Evolutionary conservation across 2,113 vertebrate genomes (phyloP), one percentile per base, ranked within the genome.

Genomic region (Spea multiplicata): DNA sequence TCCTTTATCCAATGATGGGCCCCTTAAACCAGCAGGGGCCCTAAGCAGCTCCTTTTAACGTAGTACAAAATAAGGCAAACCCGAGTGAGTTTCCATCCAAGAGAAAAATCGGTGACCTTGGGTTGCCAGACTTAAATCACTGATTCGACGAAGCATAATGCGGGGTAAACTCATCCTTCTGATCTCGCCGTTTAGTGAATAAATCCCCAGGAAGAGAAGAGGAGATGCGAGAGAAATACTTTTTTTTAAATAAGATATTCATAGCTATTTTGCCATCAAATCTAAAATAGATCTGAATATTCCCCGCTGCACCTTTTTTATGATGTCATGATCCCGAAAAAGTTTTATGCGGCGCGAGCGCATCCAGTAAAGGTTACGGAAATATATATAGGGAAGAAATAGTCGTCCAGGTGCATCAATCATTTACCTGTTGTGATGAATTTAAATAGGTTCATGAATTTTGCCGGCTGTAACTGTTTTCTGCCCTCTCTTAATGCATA

Each of bases 361-460:
- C 1, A 14, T 45, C 44, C 4, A 46, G 4, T 69, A 30, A 16
- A 44, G 14, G 59, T 64, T 64, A 45, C 71, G 49, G 52, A 64
- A 70, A 71, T 78, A n/a, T 69, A 16, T 5, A 44, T 30, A 30
- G 71, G 1, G 0, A 47, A 47, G 44, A 10, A 66, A 17, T 8
- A n/a, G 30, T 68, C 45, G n/a, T 30, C 76, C 76, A 67, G 55
- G 9, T 46, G 4, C 8, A 72, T 52, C 52, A 57, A 66, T 73
- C 61, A 73, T 44, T 73, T 64, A 80, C 77, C 76, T 71, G 68
- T 78, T 71, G 57, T 64, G 68, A 57, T 78, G 76, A 70, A 78
- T 78, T 65, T 78, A 72, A 78, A 78, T 78, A 44, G 49, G 59
- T 78, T 78, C 69, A 78, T 72, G 69, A 72, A 78, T 72, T 78